Base-by-base conservation (phyloP, 2,113 vertebrate species). In the Opisthocomus hoazin region DNA sequence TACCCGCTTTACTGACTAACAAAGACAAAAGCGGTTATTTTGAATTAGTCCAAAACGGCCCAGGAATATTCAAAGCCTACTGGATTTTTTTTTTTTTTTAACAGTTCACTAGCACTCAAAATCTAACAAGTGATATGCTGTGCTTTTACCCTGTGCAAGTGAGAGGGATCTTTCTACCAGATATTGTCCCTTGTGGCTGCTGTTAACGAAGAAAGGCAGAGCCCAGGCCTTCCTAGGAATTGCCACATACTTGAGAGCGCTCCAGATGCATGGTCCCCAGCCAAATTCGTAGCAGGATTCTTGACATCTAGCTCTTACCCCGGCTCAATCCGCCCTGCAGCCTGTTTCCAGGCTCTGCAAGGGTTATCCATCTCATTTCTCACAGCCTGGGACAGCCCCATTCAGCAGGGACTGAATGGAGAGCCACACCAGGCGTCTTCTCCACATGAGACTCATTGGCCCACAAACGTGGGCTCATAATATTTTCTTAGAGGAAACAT, bases 171-270 rank as follows among this genome's bases (percentile, higher is more conserved):
- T 43, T 77, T 53, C 51, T 7, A 66, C 50, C 46, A 87, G 68
- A 81, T 60, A 79, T 8, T 56, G 76, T 58, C 83, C 30, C 64
- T 66, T 30, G 51, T 58, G 75, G 61, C 83, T 74, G 75, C 8
- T 68, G 75, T 90, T 69, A 39, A 17, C 45, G 82, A 83, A 11
- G 34, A 90, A 94, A 78, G 81, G 74, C 84, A 94, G 90, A 93
- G 61, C 82, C 93, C 85, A 57, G 90, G 41, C 90, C 79, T 93
- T 91, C 85, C 85, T 60, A 94, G 85, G 82, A 93, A 68, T 27
- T 60, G 43, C 46, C 6, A 1, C 48, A 29, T 10, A 19, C n/a
- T 71, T 82, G 50, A 68, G 76, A 50, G 23, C 6, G 51, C 36
- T 93, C 94, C 94, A 92, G 90, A 57, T 15, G 34, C 37, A 53